Conservation (phyloP, 1,140 invertebrate genomes). For the Eubasilissa regina region DNA sequence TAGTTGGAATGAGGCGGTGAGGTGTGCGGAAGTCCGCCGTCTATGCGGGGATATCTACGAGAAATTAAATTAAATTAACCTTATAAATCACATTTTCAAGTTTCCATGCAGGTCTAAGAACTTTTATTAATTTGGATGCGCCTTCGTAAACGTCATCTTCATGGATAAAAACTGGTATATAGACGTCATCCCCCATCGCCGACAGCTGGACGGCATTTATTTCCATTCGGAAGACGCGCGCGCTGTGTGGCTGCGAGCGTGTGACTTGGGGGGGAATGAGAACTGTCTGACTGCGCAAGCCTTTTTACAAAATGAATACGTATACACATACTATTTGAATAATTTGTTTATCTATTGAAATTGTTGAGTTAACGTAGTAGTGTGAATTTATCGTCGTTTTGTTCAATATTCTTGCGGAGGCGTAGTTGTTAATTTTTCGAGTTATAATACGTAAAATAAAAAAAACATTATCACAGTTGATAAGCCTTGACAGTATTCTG, state of each 20-base stretch:
- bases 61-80: constrained; percentile 63
- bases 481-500: background rate
- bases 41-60: background rate
- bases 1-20: background rate
- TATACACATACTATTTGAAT: no score
- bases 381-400: no score
- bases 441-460: no score
- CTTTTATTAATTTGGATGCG: constrained; percentile 71
- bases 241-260: background rate
- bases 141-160: constrained; percentile 72
- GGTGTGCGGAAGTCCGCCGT: background rate
- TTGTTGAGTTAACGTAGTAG: no score
- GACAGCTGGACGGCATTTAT: constrained; percentile 35
- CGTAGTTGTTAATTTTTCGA: no score
- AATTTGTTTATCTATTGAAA: no score
- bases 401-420: no score
- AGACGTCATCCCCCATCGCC: constrained; percentile 38
- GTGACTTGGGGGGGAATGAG: background rate
- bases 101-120: constrained; percentile 73
- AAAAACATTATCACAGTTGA: constrained; percentile 1
- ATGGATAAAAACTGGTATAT: constrained; percentile 68
- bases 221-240: constrained; percentile 27
- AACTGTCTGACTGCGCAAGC: background rate
- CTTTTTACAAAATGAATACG: no score
- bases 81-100: constrained; percentile 70